Evolutionary conservation across 2,113 vertebrate genomes (phyloP), one percentile per base, ranked within the genome.

Genomic region (Manacus vitellinus): DNA sequence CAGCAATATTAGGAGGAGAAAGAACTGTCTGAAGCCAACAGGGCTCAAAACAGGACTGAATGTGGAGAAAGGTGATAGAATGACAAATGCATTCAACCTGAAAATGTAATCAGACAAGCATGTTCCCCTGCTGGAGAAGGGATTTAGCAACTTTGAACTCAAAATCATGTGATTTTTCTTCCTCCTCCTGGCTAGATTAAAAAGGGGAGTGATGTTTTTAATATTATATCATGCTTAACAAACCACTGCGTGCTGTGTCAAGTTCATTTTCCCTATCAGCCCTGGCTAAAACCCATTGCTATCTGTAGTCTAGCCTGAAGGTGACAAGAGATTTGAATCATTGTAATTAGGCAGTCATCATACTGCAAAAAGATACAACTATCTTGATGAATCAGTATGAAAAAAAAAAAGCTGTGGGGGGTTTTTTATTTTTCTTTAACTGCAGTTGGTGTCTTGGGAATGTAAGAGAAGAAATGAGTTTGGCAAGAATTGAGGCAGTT

Each of bases 121-220:
- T 68, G 86, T 95, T 95, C 54, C 54, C 52, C 84, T 92, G 91
- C 77, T 95, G 84, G 62, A 95, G 68, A 94, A 91, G 79, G 91
- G 95, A 95, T 97, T 97, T 95, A 92, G 91, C 89, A 92, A 94
- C 94, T 97, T 92, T 95, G 95, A 97, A 92, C 96, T 95, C 85
- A 91, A 70, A 94, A 80, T 86, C 93, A 91, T 95, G 94, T 95
- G 93, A 91, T 94, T 96, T 96, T 95, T 92, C 73, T 94, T 81
- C 77, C 35, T 92, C 87, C 91, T 94, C 44, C 76, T 95, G 95
- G 91, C 91, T 92, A 94, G 91, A 91, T 95, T 89, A 89, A 72
- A 76, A 84, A 89, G 61, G 74, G 70, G 89, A 92, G 78, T 78
- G 47, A 89, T 97, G 81, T 91, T 95, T 96, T 95, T 75, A 87